Evolutionary conservation across 2,797 vertebrate genomes (phyloP).

Genomic region (Anas capensis): DNA sequence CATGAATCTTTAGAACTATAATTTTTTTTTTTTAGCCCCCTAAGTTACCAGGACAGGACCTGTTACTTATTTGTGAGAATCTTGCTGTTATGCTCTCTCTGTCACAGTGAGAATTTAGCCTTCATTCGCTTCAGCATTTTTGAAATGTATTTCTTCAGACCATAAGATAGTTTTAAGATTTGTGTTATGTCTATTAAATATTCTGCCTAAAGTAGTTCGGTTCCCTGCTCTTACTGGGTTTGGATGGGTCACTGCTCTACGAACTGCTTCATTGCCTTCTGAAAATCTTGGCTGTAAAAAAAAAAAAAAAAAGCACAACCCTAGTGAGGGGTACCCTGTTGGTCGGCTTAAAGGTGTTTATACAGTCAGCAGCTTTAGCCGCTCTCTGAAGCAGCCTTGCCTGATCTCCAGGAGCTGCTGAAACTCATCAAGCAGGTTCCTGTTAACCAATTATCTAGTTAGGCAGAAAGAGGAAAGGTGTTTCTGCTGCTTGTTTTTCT

Average conservation of each 20-base stretch:
- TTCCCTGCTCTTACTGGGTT: not conserved
- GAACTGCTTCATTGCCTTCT: not conserved
- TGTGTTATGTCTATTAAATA: not conserved
- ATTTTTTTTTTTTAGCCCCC: slow-evolving; percentile 21
- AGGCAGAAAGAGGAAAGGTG: slow-evolving; percentile 64
- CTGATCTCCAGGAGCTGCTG: slow-evolving; percentile 57
- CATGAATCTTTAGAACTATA: not conserved
- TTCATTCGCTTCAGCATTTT: not conserved
- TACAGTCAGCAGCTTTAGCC: not conserved
- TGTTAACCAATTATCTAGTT: slow-evolving; percentile 59
- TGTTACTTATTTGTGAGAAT: not conserved
- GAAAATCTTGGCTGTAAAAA: not conserved
- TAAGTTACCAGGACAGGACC: not conserved
- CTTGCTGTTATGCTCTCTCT: not conserved
- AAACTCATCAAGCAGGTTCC: slow-evolving; percentile 73
- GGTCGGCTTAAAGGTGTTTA: not conserved
- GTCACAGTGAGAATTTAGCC: not conserved
- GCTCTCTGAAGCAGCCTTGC: not conserved
- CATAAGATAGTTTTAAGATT: not conserved
- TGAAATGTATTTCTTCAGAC: not conserved
- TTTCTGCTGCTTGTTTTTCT: slow-evolving; percentile 30
- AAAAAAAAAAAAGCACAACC: not conserved
- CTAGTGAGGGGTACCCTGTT: not conserved
- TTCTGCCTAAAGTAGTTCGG: not conserved
- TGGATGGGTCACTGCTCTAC: not conserved